These are phyloP conservation scores for Sylvicola cinctus DNA, from an alignment of 2,888 invertebrate species.

Conservation along the genomic window DNA sequence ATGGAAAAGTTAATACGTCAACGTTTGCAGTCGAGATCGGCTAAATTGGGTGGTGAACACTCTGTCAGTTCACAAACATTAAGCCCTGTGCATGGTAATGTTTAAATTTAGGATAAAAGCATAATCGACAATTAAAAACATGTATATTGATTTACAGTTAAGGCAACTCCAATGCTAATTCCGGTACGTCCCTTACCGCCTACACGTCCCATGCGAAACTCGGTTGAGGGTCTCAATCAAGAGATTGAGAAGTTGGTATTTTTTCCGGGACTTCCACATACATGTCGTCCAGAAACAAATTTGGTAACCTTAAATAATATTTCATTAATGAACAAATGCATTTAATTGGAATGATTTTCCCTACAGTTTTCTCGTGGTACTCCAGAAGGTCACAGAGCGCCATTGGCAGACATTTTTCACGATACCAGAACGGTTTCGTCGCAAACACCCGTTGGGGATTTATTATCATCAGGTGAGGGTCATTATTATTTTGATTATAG, in stretches of 20 bases:
- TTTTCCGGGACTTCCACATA: constrained; percentile 22
- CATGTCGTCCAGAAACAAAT: constrained; percentile 12
- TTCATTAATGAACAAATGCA: not conserved
- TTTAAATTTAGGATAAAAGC: not conserved
- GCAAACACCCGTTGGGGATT: constrained; percentile 57
- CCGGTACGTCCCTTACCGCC: constrained; percentile 26
- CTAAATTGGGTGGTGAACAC: constrained; percentile 19
- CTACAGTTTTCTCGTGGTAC: constrained; percentile 34
- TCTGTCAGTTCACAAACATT: constrained; percentile 11
- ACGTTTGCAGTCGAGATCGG: not conserved
- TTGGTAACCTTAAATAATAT: constrained; percentile 4
- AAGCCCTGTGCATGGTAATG: constrained; percentile 9
- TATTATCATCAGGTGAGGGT: constrained; percentile 43
- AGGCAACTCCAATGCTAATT: constrained; percentile 34
- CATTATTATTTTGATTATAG: constrained; percentile 4
- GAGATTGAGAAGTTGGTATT: constrained; percentile 67
- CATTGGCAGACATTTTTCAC: constrained; percentile 53
- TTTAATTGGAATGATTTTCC: constrained; percentile 1
- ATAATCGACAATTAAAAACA: too few relatives aligned
- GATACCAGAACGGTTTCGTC: constrained; percentile 51
- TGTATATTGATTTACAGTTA: constrained; percentile 13
- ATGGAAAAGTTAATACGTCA: constrained; percentile 32
- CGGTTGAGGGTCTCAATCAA: constrained; percentile 71
- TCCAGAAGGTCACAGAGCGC: constrained; percentile 72
- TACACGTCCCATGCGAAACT: constrained; percentile 52